Conservation (phyloP, 1,140 invertebrate genomes). For the Homalodisca vitripennis region DNA sequence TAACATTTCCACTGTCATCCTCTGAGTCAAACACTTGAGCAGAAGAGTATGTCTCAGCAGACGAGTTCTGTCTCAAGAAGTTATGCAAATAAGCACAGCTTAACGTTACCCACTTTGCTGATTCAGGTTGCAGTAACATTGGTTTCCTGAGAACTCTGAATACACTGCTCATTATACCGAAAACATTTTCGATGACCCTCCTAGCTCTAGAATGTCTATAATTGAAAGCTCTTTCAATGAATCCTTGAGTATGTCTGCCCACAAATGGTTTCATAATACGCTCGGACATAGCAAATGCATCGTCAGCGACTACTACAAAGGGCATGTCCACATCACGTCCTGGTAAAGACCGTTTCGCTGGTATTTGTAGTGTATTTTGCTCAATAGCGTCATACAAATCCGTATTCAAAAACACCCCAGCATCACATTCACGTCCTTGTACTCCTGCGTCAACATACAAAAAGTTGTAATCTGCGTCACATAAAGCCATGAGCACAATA, state of each 20-base stretch:
- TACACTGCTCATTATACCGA: conserved; percentile 51
- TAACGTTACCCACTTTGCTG: conserved; percentile 41
- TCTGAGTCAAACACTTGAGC: conserved; percentile 8
- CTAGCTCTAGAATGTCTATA: conserved; percentile 46
- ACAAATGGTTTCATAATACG: conserved; percentile 51
- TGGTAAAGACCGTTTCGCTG: background rate
- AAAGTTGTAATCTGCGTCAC: conserved; percentile 51
- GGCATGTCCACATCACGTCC: conserved; percentile 40
- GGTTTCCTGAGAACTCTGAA: conserved; percentile 49
- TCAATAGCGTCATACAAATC: background rate
- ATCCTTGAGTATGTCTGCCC: conserved; percentile 48
- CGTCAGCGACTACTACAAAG: conserved; percentile 49
- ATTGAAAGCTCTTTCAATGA: conserved; percentile 47
- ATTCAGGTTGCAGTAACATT: conserved; percentile 43
- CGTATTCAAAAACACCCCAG: conserved; percentile 22
- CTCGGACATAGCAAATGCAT: conserved; percentile 45
- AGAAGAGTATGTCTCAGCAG: background rate
- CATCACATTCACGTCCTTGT: conserved; percentile 48
- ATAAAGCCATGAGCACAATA: conserved; percentile 50
- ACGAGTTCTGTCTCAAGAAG: conserved; percentile 35
- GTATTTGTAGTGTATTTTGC: conserved; percentile 18
- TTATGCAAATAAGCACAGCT: conserved; percentile 38
- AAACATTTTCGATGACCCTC: conserved; percentile 53
- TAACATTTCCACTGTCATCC: background rate
- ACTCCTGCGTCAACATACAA: conserved; percentile 48